These are phyloP conservation scores for Neoaliturus tenellus DNA, from an alignment of 2,888 invertebrate species.

Conservation along the genomic window DNA sequence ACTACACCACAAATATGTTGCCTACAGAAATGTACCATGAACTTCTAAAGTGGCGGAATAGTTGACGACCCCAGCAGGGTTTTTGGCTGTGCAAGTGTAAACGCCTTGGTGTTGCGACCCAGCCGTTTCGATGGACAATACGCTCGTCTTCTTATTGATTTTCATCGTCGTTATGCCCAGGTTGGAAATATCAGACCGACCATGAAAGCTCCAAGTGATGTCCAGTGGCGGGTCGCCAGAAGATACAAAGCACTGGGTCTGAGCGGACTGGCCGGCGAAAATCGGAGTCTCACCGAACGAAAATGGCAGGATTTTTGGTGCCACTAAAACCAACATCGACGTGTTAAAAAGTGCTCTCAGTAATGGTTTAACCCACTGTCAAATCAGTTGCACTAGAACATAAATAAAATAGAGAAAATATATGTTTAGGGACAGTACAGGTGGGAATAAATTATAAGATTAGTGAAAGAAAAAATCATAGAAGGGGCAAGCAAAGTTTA, in stretches of 20 bases:
- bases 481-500: neutral
- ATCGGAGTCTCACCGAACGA: slow-evolving; percentile 81
- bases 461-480: neutral
- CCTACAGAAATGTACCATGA: slow-evolving; percentile 74
- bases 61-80: slow-evolving; percentile 75
- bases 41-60: slow-evolving; percentile 76
- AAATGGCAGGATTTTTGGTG: slow-evolving; percentile 84
- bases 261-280: slow-evolving; percentile 82
- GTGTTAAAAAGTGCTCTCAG: neutral
- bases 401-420: neutral
- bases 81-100: slow-evolving; percentile 77
- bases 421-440: neutral
- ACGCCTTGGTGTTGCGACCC: slow-evolving; percentile 72
- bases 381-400: too few relatives aligned
- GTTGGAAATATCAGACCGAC: slow-evolving; percentile 69
- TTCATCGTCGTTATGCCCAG: slow-evolving; percentile 71
- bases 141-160: slow-evolving; percentile 73
- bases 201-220: slow-evolving; percentile 79
- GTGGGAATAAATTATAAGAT: neutral
- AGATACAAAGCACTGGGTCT: slow-evolving; percentile 81
- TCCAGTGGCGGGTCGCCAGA: slow-evolving; percentile 86
- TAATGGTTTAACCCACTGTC: neutral
- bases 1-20: neutral
- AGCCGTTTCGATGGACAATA: slow-evolving; percentile 64
- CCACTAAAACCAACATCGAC: slow-evolving; percentile 75